Percentiles rank a stretch among this genome's conserved stretches.
phyloP scores from a whole-genome alignment of 23 tunicate species.

The Ciona savignyi region DNA sequence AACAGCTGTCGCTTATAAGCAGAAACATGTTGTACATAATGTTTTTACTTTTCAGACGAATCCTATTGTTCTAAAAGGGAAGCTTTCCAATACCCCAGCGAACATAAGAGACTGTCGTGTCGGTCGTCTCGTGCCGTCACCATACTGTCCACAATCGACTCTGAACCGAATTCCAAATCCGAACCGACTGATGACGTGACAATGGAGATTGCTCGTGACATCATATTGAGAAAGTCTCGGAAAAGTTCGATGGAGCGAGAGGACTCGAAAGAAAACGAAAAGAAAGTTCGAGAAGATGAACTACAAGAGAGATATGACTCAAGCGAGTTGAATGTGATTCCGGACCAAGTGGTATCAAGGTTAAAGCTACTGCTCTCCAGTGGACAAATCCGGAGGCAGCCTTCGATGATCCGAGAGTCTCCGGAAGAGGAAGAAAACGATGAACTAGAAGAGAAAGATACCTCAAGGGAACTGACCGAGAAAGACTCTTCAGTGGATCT shows the following conservation, averaged over 20 bases:
- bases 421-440: slow-evolving; percentile 1
- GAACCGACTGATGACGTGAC: slow-evolving; percentile 1
- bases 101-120: not conserved
- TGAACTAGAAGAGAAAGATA: slow-evolving; percentile 2
- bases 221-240: not conserved
- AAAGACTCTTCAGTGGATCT: not conserved
- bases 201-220: not conserved
- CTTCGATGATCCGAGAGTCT: not conserved
- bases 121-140: not conserved
- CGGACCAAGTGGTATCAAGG: not conserved
- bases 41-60: slow-evolving; percentile 7
- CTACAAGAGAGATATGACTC: not conserved
- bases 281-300: not conserved
- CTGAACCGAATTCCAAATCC: slow-evolving; percentile 29
- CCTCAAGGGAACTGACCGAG: no score
- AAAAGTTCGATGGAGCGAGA: not conserved
- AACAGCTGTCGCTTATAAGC: not conserved
- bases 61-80: not conserved
- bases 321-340: not conserved
- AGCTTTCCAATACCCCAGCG: slow-evolving; percentile 6
- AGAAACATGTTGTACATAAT: not conserved
- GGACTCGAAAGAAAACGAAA: not conserved
- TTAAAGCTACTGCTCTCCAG: not conserved
- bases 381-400: not conserved
- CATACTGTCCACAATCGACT: slow-evolving; percentile 41